Percentiles rank a stretch among this genome's conserved stretches.
These are phyloP conservation scores for Eustalomyia histrio DNA, from an alignment of 2,888 invertebrate genomes.

Conservation along the genomic window DNA sequence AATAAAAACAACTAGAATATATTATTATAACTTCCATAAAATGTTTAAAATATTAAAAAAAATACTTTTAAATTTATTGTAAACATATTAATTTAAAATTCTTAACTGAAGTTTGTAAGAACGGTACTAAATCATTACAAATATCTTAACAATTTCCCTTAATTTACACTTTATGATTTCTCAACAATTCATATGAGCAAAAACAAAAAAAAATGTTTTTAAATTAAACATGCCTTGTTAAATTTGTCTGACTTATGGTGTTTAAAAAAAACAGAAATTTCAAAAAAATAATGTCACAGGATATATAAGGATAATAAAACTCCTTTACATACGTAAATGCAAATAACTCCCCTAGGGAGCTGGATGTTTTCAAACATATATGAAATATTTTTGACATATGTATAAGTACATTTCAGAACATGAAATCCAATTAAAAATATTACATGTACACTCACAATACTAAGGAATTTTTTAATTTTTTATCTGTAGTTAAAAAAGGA, in stretches of 20 bases:
- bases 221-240: conserved; percentile 58
- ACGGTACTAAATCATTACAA: not conserved
- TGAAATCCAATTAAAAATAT: conserved; percentile 53
- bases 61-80: no score
- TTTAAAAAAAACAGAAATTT: conserved; percentile 25
- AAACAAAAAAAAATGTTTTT: conserved; percentile 52
- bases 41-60: no score
- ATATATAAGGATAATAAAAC: conserved; percentile 55
- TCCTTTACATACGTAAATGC: conserved; percentile 28
- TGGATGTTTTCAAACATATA: conserved; percentile 6
- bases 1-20: no score
- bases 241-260: conserved; percentile 57
- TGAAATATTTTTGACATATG: conserved; percentile 47
- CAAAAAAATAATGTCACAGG: conserved; percentile 59
- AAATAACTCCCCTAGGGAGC: conserved; percentile 10
- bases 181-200: conserved; percentile 37
- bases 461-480: conserved; percentile 45
- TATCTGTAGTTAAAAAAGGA: not conserved
- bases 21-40: no score
- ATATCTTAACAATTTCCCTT: conserved; percentile 37
- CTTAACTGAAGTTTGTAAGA: not conserved
- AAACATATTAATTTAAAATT: not conserved
- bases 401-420: conserved; percentile 8
- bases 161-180: conserved; percentile 58
- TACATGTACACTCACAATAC: conserved; percentile 10